Percentiles rank a stretch among this genome's conserved stretches.
Evolutionary conservation across 1,140 invertebrate species (phyloP).

Genomic region (Dysdera silvatica): DNA sequence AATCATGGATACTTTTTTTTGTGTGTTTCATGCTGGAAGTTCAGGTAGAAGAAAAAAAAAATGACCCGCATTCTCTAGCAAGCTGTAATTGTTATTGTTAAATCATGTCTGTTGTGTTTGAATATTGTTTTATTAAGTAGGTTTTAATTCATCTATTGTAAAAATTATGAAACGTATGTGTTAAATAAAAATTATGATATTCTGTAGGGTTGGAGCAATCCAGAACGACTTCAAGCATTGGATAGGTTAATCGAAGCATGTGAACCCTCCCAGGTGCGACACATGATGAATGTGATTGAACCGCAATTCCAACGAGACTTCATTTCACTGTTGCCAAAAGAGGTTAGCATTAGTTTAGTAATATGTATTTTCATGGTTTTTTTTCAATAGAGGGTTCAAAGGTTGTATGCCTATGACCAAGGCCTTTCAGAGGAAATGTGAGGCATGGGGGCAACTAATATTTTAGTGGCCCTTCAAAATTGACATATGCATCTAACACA

Average conservation of each 20-base stretch:
- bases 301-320: conserved; percentile 97
- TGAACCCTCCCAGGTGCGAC: conserved; percentile 82
- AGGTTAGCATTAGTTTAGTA: conserved; percentile 51
- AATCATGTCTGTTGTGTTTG: not conserved
- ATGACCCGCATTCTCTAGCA: too few relatives aligned
- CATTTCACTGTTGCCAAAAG: conserved; percentile 88
- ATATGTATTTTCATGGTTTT: not conserved
- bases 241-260: conserved; percentile 81
- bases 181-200: not conserved
- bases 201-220: conserved; percentile 63
- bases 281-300: conserved; percentile 96
- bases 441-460: not conserved
- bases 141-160: not conserved
- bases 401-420: not conserved
- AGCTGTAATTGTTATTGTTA: too few relatives aligned
- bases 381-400: not conserved
- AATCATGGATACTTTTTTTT: too few relatives aligned
- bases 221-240: conserved; percentile 77
- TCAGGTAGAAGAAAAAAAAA: too few relatives aligned
- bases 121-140: not conserved
- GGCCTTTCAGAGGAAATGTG: too few relatives aligned
- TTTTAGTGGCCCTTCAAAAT: too few relatives aligned
- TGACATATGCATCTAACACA: too few relatives aligned
- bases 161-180: not conserved
- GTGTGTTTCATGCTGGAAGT: too few relatives aligned